Evolutionary conservation across 2,113 vertebrate genomes (phyloP), one percentile per base, ranked within the genome.

Genomic region (Laticauda colubrina): DNA sequence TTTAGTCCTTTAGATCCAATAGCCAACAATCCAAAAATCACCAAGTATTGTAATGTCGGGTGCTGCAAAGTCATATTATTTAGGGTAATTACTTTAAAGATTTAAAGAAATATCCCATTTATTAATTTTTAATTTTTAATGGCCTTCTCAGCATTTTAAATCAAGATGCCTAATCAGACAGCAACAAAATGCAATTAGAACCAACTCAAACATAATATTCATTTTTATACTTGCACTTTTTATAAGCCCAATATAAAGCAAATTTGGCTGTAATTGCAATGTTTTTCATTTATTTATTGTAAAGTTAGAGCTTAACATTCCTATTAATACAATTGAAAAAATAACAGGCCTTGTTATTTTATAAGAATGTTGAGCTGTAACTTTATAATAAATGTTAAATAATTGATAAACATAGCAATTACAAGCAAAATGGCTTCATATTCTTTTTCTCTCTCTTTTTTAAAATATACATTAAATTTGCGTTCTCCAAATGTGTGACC

Each of bases 171-270:
- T 96, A 94, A 97, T 95, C 93, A 91, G 85, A 94, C 90, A 92
- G 94, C 95, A 96, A 94, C 93, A 95, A 94, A 96, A 96, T 86
- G 91, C 93, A 95, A 89, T 96, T 96, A 94, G 93, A 93, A 92
- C 53, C 90, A 93, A 90, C 55, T 89, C 75, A 92, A 95, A 96
- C 93, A 91, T 92, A 91, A 95, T 96, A 95, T 95, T 93, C 56
- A 64, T 87, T 88, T 90, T 95, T 92, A 91, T 90, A 90, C 55
- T 92, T 56, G 61, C 29, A 45, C 54, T 96, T 93, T 92, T 94
- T 95, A 96, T 95, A 93, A 97, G 55, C 51, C 75, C 64, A 93
- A 75, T 94, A 94, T 53, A 95, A 91, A 95, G 64, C n/a, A 92
- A 94, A 91, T 94, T 94, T 21, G 88, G 18, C 21, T 91, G 21